phyloP scores from a whole-genome alignment of 2,888 invertebrate species.

The Stramonita haemastoma region DNA sequence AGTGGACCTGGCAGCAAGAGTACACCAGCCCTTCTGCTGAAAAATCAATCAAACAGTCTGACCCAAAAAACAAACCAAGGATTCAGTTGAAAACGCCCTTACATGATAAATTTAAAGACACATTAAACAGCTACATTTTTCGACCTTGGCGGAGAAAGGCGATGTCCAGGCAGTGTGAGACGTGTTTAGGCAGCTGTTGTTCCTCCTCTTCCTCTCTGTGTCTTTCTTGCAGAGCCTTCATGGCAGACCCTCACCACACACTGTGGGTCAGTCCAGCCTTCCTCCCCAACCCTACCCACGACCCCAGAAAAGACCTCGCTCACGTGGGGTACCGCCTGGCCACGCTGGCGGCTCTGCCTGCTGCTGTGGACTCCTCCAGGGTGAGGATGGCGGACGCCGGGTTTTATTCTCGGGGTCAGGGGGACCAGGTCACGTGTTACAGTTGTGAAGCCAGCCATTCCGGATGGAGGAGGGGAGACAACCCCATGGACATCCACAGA shows the following conservation, averaged over 20 bases:
- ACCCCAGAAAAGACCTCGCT: constrained; percentile 26
- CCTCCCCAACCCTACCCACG: constrained; percentile 25
- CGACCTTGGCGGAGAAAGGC: constrained; percentile 15
- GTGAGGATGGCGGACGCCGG: constrained; percentile 37
- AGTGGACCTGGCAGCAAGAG: background rate
- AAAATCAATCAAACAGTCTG: background rate
- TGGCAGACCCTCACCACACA: background rate
- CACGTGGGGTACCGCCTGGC: constrained; percentile 37
- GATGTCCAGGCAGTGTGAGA: background rate
- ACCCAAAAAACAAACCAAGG: background rate
- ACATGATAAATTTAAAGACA: background rate
- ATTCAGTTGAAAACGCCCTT: background rate
- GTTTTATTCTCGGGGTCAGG: constrained; percentile 37
- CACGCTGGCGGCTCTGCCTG: constrained; percentile 20
- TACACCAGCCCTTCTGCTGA: background rate
- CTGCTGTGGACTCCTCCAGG: constrained; percentile 25
- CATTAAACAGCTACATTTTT: background rate
- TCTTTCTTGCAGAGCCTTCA: background rate
- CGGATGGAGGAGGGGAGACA: constrained; percentile 27
- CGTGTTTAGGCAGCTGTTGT: background rate
- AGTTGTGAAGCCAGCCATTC: constrained; percentile 28
- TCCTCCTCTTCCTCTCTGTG: background rate
- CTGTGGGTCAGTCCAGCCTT: constrained; percentile 6
- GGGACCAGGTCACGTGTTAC: constrained; percentile 43
- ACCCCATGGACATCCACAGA: constrained; percentile 37